Percentiles rank a stretch among this genome's conserved stretches.
Evolutionary conservation across 1,140 invertebrate species (phyloP).

Genomic region (Trichonephila inaurata): DNA sequence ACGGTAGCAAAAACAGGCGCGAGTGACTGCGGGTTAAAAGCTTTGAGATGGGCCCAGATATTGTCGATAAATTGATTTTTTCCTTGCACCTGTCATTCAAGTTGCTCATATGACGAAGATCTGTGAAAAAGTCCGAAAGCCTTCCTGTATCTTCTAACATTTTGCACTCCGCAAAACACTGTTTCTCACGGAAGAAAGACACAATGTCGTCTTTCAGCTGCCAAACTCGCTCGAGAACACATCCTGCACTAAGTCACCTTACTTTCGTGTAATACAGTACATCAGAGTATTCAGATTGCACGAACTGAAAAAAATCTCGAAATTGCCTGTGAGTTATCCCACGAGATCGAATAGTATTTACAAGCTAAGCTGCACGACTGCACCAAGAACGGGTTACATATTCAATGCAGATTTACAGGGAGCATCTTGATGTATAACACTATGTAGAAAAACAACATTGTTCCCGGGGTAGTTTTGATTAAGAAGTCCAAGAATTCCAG

Average conservation of each 20-base stretch:
- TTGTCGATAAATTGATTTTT: too few relatives aligned
- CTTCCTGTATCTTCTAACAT: background rate
- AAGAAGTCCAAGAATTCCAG: background rate
- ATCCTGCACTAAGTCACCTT: too few relatives aligned
- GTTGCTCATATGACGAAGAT: too few relatives aligned
- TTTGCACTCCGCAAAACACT: background rate
- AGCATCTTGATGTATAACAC: background rate
- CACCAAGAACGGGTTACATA: background rate
- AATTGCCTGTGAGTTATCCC: background rate
- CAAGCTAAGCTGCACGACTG: background rate
- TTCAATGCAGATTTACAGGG: background rate
- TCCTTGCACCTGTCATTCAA: too few relatives aligned
- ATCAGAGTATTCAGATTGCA: too few relatives aligned
- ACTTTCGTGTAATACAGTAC: too few relatives aligned
- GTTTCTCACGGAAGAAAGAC: background rate
- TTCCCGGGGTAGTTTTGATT: background rate
- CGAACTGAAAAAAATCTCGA: background rate
- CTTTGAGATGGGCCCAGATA: background rate
- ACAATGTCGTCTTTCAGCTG: background rate
- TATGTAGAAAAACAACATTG: background rate
- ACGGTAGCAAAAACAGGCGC: too few relatives aligned
- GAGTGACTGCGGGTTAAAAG: too few relatives aligned
- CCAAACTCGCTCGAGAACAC: background rate
- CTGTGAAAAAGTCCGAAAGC: background rate
- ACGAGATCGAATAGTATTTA: constrained; percentile 19